Base-by-base conservation (phyloP, 2,888 invertebrate species). In the Epicampocera succincta region DNA sequence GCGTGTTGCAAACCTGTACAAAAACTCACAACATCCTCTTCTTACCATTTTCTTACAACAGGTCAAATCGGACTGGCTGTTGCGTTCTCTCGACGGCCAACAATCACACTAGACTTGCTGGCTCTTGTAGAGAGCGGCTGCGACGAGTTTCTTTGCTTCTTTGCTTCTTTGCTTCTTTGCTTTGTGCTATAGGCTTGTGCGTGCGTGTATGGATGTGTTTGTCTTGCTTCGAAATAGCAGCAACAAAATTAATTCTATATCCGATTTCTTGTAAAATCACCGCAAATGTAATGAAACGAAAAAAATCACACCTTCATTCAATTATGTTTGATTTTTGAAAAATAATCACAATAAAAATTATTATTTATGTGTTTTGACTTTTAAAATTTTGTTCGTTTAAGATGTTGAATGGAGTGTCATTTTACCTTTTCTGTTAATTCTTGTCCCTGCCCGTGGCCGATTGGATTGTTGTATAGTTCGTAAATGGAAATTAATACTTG, bases 261-360 rank as follows among this genome's bases (percentile, higher is more conserved):
- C 80, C 76, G 84, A 82, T 78, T 80, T 74, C 82, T 74, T 77
- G 13, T 61, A 69, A 74, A 61, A 76, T 69, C 69, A 60, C 42
- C 19, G 46, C 19, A 61, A 42, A 46, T 6, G 33, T 11, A 65
- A 21, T 56, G 52, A 60, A 71, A 29, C n/a, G 12, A 33, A 71
- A 40, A 84, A 76, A 77, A 76, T 83, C 81, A 82, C 84, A 84
- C 81, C 84, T 83, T 79, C 73, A 60, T 17, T 74, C 15, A 71
- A 58, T 48, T 42, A 54, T 21, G 25, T 56, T 69, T 42, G 44
- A 61, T 68, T 73, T 21, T 25, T n/a, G 25, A 65, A 54, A 65
- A 69, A 66, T 33, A 61, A 46, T 71, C 46, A 77, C 48, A 56
- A 63, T 42, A 13, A 33, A 48, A 71, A 65, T 54, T 74, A 78